A percentile compares a stretch with the other conserved stretches of the same genome.
Evolutionary conservation across 2,113 vertebrate species (phyloP).

Genomic region (Serinus canaria): DNA sequence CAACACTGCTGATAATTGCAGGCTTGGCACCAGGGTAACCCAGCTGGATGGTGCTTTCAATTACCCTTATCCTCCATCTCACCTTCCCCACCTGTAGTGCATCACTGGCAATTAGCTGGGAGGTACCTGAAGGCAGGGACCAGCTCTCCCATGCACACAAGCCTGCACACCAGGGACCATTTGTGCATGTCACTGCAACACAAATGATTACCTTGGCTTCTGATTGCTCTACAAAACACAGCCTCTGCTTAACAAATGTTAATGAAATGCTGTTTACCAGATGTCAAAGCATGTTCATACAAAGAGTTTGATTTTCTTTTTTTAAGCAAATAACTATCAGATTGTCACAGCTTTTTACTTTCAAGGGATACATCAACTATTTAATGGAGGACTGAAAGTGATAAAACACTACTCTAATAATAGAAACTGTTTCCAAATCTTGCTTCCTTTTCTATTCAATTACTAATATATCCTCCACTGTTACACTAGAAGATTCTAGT

Average conservation of each 20-base stretch:
- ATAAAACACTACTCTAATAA: not conserved
- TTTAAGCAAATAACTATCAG: not conserved
- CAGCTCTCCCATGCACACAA: fast-evolving
- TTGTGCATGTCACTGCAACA: not conserved
- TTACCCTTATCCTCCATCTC: not conserved
- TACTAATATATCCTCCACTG: not conserved
- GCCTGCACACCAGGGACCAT: not conserved
- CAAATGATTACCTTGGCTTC: not conserved
- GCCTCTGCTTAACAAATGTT: not conserved
- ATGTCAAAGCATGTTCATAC: not conserved
- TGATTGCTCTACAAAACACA: not conserved
- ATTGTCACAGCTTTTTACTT: not conserved
- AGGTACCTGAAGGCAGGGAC: not conserved
- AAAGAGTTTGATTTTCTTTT: not conserved
- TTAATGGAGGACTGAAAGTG: not conserved
- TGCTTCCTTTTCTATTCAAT: not conserved
- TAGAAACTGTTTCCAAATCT: not conserved
- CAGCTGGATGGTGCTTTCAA: no score
- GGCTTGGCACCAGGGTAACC: not conserved
- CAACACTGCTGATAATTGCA: not conserved
- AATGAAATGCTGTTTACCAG: not conserved
- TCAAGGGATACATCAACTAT: not conserved
- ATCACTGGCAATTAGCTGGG: not conserved
- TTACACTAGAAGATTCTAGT: not conserved
- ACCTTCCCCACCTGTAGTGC: not conserved